Evolutionary conservation across 2,888 invertebrate species (phyloP).

Genomic region (Pristionchus arcanus): DNA sequence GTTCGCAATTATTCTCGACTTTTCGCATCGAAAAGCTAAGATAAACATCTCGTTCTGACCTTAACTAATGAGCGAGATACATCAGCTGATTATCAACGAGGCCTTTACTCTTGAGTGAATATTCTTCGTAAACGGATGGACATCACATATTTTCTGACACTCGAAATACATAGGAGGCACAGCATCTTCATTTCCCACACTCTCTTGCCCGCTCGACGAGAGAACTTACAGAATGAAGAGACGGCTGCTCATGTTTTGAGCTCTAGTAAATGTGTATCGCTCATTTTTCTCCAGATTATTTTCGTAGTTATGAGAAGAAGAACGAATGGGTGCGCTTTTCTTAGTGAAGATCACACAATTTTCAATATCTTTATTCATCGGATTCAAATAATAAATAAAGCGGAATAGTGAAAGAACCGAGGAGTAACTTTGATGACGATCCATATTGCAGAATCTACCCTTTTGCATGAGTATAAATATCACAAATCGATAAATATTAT

Average conservation of each 20-base stretch:
- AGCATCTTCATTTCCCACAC: too few relatives aligned
- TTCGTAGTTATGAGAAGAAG: neutral
- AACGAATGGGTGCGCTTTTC: too few relatives aligned
- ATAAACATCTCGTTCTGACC: neutral
- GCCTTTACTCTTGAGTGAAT: too few relatives aligned
- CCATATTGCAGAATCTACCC: constrained; percentile 37
- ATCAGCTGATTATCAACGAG: too few relatives aligned
- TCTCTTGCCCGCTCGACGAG: neutral
- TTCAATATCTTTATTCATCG: constrained; percentile 15
- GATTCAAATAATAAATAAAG: neutral
- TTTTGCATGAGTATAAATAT: neutral
- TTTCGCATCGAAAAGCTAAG: neutral
- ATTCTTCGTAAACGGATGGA: too few relatives aligned
- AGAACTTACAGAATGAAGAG: neutral
- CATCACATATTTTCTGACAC: too few relatives aligned
- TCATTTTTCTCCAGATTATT: neutral
- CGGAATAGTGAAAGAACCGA: constrained; percentile 12
- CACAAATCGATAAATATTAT: neutral
- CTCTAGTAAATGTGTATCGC: neutral
- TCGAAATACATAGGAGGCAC: too few relatives aligned
- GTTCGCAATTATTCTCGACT: neutral
- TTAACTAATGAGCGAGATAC: neutral
- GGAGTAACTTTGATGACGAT: neutral
- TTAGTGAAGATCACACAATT: too few relatives aligned
- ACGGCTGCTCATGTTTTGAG: neutral